A percentile compares a stretch with the other conserved stretches of the same genome.
phyloP scores from a whole-genome alignment of 2,113 vertebrate genomes.

The Syngnathoides biaculeatus region DNA sequence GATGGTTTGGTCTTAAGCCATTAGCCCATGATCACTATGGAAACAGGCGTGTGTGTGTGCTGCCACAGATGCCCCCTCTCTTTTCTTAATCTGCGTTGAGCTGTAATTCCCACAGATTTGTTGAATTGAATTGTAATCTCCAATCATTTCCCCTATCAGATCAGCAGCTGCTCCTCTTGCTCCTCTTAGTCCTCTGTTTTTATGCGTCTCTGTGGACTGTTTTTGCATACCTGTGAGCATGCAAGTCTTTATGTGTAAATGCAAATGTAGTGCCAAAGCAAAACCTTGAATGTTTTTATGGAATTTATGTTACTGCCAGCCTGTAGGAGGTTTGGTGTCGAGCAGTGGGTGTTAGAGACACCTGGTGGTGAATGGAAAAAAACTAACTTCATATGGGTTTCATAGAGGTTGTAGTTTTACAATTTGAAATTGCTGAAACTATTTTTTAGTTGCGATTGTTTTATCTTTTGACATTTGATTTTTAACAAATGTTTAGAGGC shows the following conservation, averaged over 20 bases:
- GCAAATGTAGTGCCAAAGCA: conserved; percentile 17
- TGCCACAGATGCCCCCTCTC: not conserved
- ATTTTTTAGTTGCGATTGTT: too few species aligned
- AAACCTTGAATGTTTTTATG: not conserved
- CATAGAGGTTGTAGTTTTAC: too few species aligned
- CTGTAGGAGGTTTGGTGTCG: conserved; percentile 7
- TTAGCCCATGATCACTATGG: conserved; percentile 48
- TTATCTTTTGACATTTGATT: too few species aligned
- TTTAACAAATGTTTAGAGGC: too few species aligned
- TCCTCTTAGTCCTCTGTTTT: conserved; percentile 10
- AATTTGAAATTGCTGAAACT: not conserved
- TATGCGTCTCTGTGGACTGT: not conserved
- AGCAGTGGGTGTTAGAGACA: conserved; percentile 38
- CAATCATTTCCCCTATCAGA: conserved; percentile 49
- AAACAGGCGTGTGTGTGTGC: conserved; percentile 32
- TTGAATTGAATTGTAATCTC: conserved; percentile 58
- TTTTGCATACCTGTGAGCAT: not conserved
- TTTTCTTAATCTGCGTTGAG: conserved; percentile 41
- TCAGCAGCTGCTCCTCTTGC: conserved; percentile 41
- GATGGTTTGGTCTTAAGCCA: conserved; percentile 3
- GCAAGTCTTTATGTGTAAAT: not conserved
- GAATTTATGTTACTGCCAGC: conserved; percentile 25
- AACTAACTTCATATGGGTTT: not conserved
- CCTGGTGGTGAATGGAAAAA: conserved; percentile 47
- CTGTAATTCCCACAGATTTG: conserved; percentile 35